Conservation (phyloP, 2,113 vertebrate genomes). For the Gadus macrocephalus region DNA sequence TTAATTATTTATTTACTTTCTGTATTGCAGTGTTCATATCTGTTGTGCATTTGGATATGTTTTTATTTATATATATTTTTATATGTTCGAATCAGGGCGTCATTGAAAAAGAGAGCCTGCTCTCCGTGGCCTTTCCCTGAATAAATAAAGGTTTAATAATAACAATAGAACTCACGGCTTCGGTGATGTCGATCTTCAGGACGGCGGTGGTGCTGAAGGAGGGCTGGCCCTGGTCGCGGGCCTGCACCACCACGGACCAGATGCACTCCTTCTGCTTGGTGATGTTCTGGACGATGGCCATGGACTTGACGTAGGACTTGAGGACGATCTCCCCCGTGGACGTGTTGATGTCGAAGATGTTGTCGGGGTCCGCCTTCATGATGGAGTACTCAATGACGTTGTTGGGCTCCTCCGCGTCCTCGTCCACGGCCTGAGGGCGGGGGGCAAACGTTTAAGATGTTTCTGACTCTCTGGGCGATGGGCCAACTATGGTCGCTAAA, state of each 20-base stretch:
- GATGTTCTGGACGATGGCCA: conserved; percentile 92
- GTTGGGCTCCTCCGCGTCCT: conserved; percentile 94
- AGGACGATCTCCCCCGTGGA: conserved; percentile 90
- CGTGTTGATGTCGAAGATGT: conserved; percentile 90
- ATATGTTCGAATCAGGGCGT: background rate
- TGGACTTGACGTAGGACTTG: conserved; percentile 89
- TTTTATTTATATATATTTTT: background rate
- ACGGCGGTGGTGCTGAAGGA: conserved; percentile 94
- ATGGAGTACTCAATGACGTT: conserved; percentile 96
- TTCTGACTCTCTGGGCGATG: background rate
- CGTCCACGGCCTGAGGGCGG: conserved; percentile 81
- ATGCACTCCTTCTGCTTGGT: conserved; percentile 81
- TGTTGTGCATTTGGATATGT: background rate
- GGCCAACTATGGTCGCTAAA: too few relatives aligned
- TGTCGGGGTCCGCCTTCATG: conserved; percentile 88
- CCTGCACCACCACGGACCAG: conserved; percentile 94
- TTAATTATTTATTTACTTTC: background rate
- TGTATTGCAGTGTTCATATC: background rate
- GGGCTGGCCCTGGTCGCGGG: conserved; percentile 87
- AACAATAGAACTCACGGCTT: conserved; percentile 78
- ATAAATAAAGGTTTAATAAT: background rate
- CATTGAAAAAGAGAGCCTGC: too few relatives aligned
- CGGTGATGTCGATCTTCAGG: conserved; percentile 92
- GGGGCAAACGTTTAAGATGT: background rate
- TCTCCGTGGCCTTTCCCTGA: too few relatives aligned